These are phyloP conservation scores for Yponomeuta sedellus DNA, from an alignment of 2,888 invertebrate species.

Conservation along the genomic window DNA sequence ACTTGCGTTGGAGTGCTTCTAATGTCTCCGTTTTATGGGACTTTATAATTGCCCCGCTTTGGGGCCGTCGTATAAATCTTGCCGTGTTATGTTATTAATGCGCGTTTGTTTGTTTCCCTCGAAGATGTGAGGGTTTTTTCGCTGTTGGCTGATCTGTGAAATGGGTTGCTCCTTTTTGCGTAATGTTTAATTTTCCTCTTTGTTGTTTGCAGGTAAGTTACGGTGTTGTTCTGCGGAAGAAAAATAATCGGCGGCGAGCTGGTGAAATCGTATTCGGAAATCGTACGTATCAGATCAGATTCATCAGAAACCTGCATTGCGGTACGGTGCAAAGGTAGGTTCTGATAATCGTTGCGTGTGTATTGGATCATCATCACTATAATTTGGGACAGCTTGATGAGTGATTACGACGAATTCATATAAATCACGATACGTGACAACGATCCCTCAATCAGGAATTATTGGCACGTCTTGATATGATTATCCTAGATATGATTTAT, in stretches of 20 bases:
- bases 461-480: background rate
- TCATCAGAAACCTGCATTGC: background rate
- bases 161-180: background rate
- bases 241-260: background rate
- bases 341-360: background rate
- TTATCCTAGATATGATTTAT: background rate
- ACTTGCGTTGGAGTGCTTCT: constrained; percentile 39
- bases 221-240: background rate
- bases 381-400: background rate
- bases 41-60: constrained; percentile 48
- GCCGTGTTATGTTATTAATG: constrained; percentile 31
- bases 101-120: constrained; percentile 9
- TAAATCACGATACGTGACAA: background rate
- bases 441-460: background rate
- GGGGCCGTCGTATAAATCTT: constrained; percentile 27
- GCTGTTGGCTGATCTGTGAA: constrained; percentile 2
- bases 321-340: background rate
- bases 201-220: background rate
- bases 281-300: background rate
- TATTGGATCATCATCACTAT: background rate
- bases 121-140: background rate
- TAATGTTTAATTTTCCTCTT: background rate
- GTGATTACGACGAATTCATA: background rate
- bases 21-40: constrained; percentile 52
- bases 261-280: too few relatives aligned